A percentile compares a stretch with the other conserved stretches of the same genome.
Evolutionary conservation across 1,140 invertebrate genomes (phyloP).

Genomic region (Tetragnatha versicolor): DNA sequence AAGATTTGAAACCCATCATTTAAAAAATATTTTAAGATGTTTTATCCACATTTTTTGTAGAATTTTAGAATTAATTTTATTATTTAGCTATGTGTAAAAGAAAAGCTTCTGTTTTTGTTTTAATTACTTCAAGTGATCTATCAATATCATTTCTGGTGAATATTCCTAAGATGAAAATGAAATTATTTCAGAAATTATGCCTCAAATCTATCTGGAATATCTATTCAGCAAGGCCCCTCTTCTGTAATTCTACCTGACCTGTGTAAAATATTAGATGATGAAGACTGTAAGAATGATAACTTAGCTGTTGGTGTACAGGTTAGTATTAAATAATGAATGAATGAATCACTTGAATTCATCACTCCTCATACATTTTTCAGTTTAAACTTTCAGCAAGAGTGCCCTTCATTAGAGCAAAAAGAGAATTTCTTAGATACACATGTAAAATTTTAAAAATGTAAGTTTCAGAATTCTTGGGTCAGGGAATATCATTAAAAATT

Average conservation of each 20-base stretch:
- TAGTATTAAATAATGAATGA: too few relatives aligned
- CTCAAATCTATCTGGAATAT: constrained; percentile 22
- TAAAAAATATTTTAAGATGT: neutral
- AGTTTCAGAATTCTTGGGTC: too few relatives aligned
- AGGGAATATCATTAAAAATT: too few relatives aligned
- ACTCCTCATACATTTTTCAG: too few relatives aligned
- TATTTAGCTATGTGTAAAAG: neutral
- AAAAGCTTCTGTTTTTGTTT: neutral
- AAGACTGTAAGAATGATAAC: constrained; percentile 20
- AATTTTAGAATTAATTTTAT: neutral
- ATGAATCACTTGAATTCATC: too few relatives aligned
- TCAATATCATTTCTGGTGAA: neutral
- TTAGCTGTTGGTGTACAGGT: constrained; percentile 36
- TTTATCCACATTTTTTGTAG: neutral
- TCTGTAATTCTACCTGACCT: constrained; percentile 27
- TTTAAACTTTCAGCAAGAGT: too few relatives aligned
- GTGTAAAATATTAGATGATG: neutral
- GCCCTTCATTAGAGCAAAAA: too few relatives aligned
- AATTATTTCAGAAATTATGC: constrained; percentile 32
- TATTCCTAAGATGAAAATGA: neutral
- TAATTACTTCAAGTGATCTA: neutral
- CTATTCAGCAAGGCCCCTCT: constrained; percentile 40
- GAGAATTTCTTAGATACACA: too few relatives aligned
- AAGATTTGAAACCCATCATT: too few relatives aligned
- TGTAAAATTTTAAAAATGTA: too few relatives aligned